Base-by-base conservation (phyloP, 92 coral and sea anemone genomes). In the Phymanthus crucifer region DNA sequence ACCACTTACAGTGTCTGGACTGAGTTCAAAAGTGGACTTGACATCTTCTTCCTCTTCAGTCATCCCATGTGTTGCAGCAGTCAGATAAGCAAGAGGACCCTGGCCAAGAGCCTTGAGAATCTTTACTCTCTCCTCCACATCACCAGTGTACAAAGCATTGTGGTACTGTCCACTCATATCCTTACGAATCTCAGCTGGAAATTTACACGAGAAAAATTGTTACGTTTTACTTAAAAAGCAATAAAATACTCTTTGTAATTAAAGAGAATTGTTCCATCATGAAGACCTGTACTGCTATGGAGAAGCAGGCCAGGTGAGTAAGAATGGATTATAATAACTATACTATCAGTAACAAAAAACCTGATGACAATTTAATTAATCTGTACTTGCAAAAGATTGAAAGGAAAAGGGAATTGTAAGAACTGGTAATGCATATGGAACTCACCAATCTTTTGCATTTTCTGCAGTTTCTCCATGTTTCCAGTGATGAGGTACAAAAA, bases 161-260 rank as follows among this genome's bases (percentile, higher is more conserved):
- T 95, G 99, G 80, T 95, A 95, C 80, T 95, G 98, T 47, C 98
- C 98, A 65, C 98, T 94, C 90, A 90, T 91, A 74, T 94, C 98
- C 88, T 94, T 94, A 31, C 98, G 97, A 43, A 95, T 95, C 83
- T 95, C 98, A 90, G 98, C 98, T 95, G 67, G 10, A 83, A 26
- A 71, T 54, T 54, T 54, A 18, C 26, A 54, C 7, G 6, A 54
- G 29, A 54, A 54, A 54, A 21, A 54, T 19, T 54, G 19, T 24
- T 21, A 54, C 5, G 6, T 19, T 54, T 11, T 48, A 6, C 18
- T 50, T 50, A 4, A 4, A 4, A 21, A 50, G 57, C 1, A 11
- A 50, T 21, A 54, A 54, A 21, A 54, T 43, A 11, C 2, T 43
- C 13, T 17, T 43, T 43, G 14, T 48, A 24, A 27, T 0, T 54